Percentiles rank a stretch among this genome's conserved stretches.
phyloP scores from a whole-genome alignment of 2,888 invertebrate genomes.

The Balanococcus diminutus region DNA sequence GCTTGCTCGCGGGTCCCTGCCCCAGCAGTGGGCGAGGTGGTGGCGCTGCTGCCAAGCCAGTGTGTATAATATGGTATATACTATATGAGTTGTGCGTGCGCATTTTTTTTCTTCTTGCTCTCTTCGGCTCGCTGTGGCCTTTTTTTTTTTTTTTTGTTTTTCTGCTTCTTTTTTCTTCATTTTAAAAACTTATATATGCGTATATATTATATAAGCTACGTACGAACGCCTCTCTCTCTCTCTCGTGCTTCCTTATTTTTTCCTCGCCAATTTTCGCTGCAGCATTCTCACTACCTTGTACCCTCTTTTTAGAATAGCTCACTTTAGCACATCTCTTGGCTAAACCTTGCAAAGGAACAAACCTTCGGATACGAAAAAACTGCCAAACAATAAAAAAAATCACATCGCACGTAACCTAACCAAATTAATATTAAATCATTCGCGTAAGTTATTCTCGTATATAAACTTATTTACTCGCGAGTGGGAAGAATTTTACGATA shows the following conservation, averaged over 20 bases:
- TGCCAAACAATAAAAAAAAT: neutral
- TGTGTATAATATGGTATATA: conserved; percentile 28
- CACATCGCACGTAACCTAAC: too few species aligned
- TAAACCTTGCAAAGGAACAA: neutral
- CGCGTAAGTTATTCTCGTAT: neutral
- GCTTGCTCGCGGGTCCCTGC: neutral
- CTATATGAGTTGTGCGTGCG: conserved; percentile 53
- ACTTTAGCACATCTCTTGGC: neutral
- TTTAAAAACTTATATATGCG: neutral
- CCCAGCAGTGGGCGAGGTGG: neutral
- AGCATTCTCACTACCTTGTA: too few species aligned
- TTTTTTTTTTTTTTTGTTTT: neutral
- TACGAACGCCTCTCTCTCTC: too few species aligned
- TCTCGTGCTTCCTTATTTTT: too few species aligned
- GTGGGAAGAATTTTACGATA: neutral
- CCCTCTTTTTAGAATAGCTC: too few species aligned
- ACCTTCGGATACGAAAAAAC: neutral
- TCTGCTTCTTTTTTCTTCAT: neutral
- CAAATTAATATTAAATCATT: neutral
- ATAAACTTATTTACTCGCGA: too few species aligned
- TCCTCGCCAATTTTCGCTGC: too few species aligned
- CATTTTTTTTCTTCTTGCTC: conserved; percentile 42
- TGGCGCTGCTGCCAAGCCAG: too few species aligned
- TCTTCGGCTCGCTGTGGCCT: neutral
- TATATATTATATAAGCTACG: neutral